Evolutionary conservation across 2,113 vertebrate species (phyloP), one percentile per base, ranked within the genome.

Genomic region (Anarrhichthys ocellatus): DNA sequence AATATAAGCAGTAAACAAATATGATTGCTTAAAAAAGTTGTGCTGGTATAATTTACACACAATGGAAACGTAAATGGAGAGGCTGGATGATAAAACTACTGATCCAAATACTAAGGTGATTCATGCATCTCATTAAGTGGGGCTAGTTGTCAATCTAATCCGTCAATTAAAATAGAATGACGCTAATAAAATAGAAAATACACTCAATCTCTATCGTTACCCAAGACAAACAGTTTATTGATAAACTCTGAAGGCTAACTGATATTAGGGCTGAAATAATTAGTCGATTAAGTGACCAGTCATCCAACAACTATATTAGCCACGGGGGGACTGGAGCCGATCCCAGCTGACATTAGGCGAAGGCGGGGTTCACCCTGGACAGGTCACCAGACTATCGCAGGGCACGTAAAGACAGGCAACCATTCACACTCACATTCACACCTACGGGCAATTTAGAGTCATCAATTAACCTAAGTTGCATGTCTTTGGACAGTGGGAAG

Each of bases 1-100:
- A 40, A 54, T 69, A 68, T 48, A 10, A 29, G 22, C 52, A 67
- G 58, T 9, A 48, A 81, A 81, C 20, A 77, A 64, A 83, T 40
- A 54, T 15, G 71, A 71, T 4, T 44, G 17, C 20, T 68, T 27
- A 42, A 68, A 69, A 40, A 44, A 50, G 34, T 32, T 29, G 32
- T 34, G 24, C 24, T 24, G 22, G 0, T 54, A 61, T 67, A 20
- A 59, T 4, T 29, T 52, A 58, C 40, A 63, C 18, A 20, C 22
- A 58, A n/a, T 34, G n/a, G 76, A 48, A 52, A 52, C 38, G 14
- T 36, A 6, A 48, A 76, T n/a, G 42, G 10, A 66, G 5, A 5
- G n/a, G 7, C 0, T 17, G 20, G 18, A 22, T 9, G 29, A 44
- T 58, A 32, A 42, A 81, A 52, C 13, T 36, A 27, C 46, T 58